Evolutionary conservation across 2,888 invertebrate genomes (phyloP), one percentile per base, ranked within the genome.

Genomic region (Diabrotica balteata): DNA sequence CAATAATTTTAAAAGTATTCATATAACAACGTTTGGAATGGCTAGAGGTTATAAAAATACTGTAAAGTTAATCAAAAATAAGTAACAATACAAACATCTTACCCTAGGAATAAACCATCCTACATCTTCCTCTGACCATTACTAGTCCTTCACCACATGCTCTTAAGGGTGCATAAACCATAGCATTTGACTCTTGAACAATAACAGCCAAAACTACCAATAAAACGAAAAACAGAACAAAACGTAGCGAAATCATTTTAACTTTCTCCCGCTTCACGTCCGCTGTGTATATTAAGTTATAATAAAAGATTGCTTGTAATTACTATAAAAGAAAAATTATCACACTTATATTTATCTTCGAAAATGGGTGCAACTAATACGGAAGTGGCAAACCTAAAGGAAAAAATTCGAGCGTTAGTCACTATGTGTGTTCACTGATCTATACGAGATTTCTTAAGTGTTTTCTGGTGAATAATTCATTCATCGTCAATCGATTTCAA

Each of bases 111-210:
- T 11, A 42, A 7, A 43, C 45, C 4, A 7, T 6, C 7, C 55
- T 43, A 45, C 55, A 57, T 57, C 7, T 44, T 57, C 55, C 55
- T 57, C 55, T 57, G 17, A 45, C 17, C 9, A 8, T 45, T 45
- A 4, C 44, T 45, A 17, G 11, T 11, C 45, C 45, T 0, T 6
- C 1, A 1, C 8, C 45, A 17, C 55, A 57, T 8, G 8, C 7
- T 7, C 9, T 57, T 0, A 57, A 1, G 9, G 55, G 45, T 8
- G 8, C 7, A 54, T 5, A 44, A 5, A 57, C 6, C 8, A 17
- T 17, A 8, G 55, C n/a, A 45, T 32, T 45, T 8, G 55, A 57
- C 11, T 43, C 54, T 43, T n/a, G 43, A n/a, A 57, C 17, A 5
- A 57, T 10, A 11, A 44, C 11, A 8, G 17, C 22, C 45, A 57